Evolutionary conservation across 2,888 invertebrate species (phyloP).

Genomic region (Caenorhabditis drosophilae): DNA sequence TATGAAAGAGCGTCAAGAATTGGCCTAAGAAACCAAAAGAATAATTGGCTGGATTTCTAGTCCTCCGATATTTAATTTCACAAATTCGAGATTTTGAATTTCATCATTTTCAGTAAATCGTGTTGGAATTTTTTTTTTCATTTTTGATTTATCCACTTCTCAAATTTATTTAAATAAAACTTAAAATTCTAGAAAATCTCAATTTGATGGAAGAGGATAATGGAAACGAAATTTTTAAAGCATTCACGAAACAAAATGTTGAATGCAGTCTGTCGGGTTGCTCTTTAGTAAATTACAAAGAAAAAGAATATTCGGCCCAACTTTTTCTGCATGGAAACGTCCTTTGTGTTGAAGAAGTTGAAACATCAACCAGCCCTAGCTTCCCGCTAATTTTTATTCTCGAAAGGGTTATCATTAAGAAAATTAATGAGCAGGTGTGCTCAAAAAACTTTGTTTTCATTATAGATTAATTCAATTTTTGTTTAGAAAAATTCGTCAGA

Average conservation of each 20-base stretch:
- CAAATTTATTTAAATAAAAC: too few species aligned
- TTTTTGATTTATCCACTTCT: too few species aligned
- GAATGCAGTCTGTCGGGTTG: constrained; percentile 19
- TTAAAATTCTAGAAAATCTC: too few species aligned
- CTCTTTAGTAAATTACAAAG: constrained; percentile 29
- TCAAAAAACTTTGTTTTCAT: background rate
- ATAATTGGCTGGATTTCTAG: too few species aligned
- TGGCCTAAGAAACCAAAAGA: background rate
- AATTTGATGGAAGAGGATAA: constrained; percentile 68
- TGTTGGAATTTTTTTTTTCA: too few species aligned
- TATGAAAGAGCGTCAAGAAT: too few species aligned
- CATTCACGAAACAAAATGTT: constrained; percentile 34
- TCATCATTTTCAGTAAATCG: background rate
- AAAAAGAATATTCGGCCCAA: constrained; percentile 36
- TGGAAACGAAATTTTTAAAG: constrained; percentile 64
- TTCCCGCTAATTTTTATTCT: constrained; percentile 63
- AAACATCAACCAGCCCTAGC: constrained; percentile 38
- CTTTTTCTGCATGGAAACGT: constrained; percentile 45
- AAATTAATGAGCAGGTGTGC: constrained; percentile 13
- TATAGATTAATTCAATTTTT: background rate
- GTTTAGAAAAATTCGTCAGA: background rate
- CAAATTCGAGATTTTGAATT: background rate
- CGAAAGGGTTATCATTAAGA: constrained; percentile 52
- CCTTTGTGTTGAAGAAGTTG: constrained; percentile 34
- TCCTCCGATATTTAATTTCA: background rate